Conservation (phyloP, 2,888 invertebrate species). For the Asteroscopus sphinx region DNA sequence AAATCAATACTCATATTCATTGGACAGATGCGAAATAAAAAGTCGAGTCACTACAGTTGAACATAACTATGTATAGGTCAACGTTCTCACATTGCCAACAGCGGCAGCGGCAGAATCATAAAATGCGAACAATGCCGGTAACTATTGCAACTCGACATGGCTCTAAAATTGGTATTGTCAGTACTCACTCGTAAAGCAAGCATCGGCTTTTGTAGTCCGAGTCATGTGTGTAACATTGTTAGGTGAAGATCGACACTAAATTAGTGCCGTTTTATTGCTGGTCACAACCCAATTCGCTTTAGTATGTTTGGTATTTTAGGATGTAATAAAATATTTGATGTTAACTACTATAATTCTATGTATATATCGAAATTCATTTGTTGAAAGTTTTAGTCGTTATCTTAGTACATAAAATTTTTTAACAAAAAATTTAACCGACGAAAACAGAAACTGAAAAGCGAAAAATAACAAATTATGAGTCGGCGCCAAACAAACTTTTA, state of each 20-base stretch:
- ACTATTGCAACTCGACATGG: conserved; percentile 77
- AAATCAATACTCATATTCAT: conserved; percentile 5
- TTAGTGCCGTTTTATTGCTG: conserved; percentile 44
- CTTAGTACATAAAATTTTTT: no score
- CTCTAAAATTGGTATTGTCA: conserved; percentile 81
- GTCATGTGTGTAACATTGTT: conserved; percentile 78
- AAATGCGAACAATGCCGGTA: conserved; percentile 77
- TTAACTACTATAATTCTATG: no score
- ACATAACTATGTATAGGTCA: conserved; percentile 43
- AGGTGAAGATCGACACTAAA: conserved; percentile 55
- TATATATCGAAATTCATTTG: no score
- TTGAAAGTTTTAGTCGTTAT: no score
- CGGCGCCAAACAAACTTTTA: no score
- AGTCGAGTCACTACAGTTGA: conserved; percentile 2
- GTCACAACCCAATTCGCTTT: conserved; percentile 35
- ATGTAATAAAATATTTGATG: conserved; percentile 35
- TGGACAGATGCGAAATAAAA: conserved; percentile 7
- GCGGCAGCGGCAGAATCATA: conserved; percentile 62
- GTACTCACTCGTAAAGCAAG: conserved; percentile 78
- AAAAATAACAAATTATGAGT: no score
- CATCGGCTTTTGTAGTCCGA: conserved; percentile 74
- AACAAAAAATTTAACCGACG: no score
- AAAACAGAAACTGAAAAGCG: no score
- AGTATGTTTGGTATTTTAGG: conserved; percentile 22
- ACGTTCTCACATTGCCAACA: conserved; percentile 60